Evolutionary conservation across 2,888 invertebrate genomes (phyloP).

Genomic region (Chymomyza fuscimana): DNA sequence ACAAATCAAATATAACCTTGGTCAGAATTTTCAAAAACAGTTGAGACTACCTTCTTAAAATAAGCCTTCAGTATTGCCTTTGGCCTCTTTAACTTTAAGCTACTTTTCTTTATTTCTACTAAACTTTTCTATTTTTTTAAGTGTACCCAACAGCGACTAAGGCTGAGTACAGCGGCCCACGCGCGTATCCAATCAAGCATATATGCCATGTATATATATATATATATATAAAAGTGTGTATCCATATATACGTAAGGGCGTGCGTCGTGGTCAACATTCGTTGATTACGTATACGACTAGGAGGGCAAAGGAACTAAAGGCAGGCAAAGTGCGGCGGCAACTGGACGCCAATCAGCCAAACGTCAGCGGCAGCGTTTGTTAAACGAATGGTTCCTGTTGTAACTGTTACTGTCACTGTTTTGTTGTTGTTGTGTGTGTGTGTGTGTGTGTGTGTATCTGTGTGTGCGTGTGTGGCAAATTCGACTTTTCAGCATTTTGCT

Average conservation of each 20-base stretch:
- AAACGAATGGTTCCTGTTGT: conserved; percentile 41
- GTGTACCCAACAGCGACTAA: neutral
- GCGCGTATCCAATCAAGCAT: conserved; percentile 75
- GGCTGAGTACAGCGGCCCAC: conserved; percentile 27
- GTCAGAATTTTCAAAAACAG: too few species aligned
- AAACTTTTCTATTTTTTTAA: neutral
- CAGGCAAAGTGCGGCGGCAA: conserved; percentile 16
- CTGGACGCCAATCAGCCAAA: conserved; percentile 72
- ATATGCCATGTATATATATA: conserved; percentile 45
- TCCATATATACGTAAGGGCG: conserved; percentile 30
- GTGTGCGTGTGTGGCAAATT: conserved; percentile 11
- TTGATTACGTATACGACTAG: conserved; percentile 74
- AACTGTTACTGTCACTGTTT: conserved; percentile 40
- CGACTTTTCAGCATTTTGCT: conserved; percentile 59
- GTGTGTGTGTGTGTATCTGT: conserved; percentile 18
- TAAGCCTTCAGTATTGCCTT: too few species aligned
- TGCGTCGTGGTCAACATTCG: conserved; percentile 73
- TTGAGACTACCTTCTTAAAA: too few species aligned
- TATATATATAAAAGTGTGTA: conserved; percentile 24
- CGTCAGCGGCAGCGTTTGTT: conserved; percentile 61
- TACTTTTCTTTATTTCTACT: neutral
- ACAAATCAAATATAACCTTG: too few species aligned
- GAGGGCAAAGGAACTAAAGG: neutral
- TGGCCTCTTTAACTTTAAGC: too few species aligned
- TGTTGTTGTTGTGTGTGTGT: conserved; percentile 35